A percentile compares a stretch with the other conserved stretches of the same genome.
Evolutionary conservation across 2,797 vertebrate species (phyloP).

Genomic region (Tamandua tetradactyla): DNA sequence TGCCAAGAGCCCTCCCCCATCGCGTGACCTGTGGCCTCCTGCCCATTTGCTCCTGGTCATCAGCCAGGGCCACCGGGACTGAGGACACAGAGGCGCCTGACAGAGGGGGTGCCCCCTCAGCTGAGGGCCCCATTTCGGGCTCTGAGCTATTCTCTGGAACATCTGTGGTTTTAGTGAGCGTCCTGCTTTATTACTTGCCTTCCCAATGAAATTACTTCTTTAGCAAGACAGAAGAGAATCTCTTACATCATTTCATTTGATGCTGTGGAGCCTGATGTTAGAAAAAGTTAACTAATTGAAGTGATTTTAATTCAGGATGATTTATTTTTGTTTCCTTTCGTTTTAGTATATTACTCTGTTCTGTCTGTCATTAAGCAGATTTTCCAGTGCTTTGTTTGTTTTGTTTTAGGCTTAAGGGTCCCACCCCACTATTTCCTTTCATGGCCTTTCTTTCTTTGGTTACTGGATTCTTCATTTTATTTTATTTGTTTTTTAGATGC

Average conservation of each 20-base stretch:
- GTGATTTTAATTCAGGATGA: constrained; percentile 65
- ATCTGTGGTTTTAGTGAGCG: not conserved
- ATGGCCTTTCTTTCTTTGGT: constrained; percentile 78
- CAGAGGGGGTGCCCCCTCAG: not conserved
- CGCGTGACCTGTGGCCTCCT: not conserved
- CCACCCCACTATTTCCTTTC: constrained; percentile 59
- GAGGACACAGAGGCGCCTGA: not conserved
- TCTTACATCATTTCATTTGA: constrained; percentile 40
- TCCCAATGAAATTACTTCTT: constrained; percentile 14
- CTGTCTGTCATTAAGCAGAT: not conserved
- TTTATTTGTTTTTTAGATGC: constrained; percentile 84
- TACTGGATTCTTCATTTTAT: constrained; percentile 78
- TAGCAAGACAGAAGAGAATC: constrained; percentile 40
- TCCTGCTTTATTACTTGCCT: constrained; percentile 9
- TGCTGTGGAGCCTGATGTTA: not conserved
- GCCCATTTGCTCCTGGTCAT: not conserved
- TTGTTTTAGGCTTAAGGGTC: not conserved
- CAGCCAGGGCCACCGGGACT: not conserved
- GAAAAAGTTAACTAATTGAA: constrained; percentile 28
- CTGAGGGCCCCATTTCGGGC: not conserved
- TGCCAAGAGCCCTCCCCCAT: not conserved
- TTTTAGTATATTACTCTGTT: not conserved
- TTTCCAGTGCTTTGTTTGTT: not conserved
- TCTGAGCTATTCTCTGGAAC: not conserved
- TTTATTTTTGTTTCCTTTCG: constrained; percentile 48